Conservation (phyloP, 1,140 invertebrate genomes). For the Leptopilina boulardi region DNA sequence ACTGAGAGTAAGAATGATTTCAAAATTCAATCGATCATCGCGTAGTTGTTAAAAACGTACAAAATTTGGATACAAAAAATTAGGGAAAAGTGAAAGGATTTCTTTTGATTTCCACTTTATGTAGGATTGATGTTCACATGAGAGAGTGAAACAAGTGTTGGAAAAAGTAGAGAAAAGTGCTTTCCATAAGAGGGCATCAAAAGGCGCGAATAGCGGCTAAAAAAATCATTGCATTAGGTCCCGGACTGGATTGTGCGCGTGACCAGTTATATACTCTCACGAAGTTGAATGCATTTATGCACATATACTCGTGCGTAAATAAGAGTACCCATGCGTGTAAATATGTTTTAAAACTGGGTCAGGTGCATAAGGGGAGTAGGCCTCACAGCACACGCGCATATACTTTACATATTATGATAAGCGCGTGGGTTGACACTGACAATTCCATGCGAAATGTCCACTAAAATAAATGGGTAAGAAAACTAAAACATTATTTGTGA, state of each 20-base stretch:
- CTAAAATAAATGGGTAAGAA: conserved; percentile 35
- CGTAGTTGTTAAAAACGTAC: too few species aligned
- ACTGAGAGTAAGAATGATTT: too few species aligned
- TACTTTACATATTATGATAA: conserved; percentile 47
- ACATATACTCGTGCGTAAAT: conserved; percentile 14
- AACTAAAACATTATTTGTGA: too few species aligned
- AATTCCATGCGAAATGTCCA: conserved; percentile 43
- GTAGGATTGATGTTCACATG: conserved; percentile 44
- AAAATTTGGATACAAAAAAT: not conserved
- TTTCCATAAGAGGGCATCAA: conserved; percentile 48
- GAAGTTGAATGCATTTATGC: conserved; percentile 15
- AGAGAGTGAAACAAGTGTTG: conserved; percentile 59
- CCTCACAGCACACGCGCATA: conserved; percentile 45
- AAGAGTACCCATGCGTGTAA: conserved; percentile 35
- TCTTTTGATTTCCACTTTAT: too few species aligned
- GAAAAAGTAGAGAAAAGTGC: conserved; percentile 62
- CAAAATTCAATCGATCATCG: too few species aligned
- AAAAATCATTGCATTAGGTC: too few species aligned
- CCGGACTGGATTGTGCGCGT: not conserved
- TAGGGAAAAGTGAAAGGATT: conserved; percentile 56
- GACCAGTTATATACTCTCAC: conserved; percentile 6
- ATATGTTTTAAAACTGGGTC: conserved; percentile 53
- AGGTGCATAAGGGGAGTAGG: conserved; percentile 46
- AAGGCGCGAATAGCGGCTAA: not conserved
- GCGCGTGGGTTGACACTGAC: conserved; percentile 35